A percentile compares a stretch with the other conserved stretches of the same genome.
Evolutionary conservation across 1,140 invertebrate species (phyloP).

Genomic region (Gonatopus flavifemur): DNA sequence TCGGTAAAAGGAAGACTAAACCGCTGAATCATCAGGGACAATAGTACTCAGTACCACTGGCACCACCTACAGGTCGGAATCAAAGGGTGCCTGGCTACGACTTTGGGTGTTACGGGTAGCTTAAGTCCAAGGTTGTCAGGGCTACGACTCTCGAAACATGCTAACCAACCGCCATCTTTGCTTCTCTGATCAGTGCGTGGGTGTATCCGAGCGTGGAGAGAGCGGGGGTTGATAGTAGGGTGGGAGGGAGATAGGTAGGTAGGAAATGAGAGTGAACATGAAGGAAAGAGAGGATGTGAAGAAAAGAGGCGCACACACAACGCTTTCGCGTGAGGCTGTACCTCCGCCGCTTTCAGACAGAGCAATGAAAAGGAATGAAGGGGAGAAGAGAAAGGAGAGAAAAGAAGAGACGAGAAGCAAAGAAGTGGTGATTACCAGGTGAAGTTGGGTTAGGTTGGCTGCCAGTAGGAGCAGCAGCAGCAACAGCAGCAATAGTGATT

Average conservation of each 20-base stretch:
- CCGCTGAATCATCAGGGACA: no score
- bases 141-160: constrained; percentile 57
- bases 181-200: constrained; percentile 44
- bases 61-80: constrained; percentile 1
- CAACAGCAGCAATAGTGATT: no score
- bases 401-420: no score
- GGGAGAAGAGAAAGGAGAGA: no score
- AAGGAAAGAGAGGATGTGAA: constrained; percentile 3
- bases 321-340: no score
- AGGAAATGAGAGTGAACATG: neutral
- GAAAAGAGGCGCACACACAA: constrained; percentile 11
- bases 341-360: no score
- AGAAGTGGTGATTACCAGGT: no score
- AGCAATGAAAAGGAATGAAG: no score
- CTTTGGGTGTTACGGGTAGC: constrained; percentile 41
- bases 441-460: no score
- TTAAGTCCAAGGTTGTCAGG: constrained; percentile 55
- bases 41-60: no score
- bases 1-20: no score
- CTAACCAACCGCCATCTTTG: constrained; percentile 52
- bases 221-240: constrained; percentile 29
- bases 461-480: no score
- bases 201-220: constrained; percentile 45
- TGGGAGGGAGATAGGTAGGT: constrained; percentile 1
- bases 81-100: constrained; percentile 23